These are phyloP conservation scores for Lasioglossum oenotherae DNA, from an alignment of 2,888 invertebrate genomes.

Conservation along the genomic window DNA sequence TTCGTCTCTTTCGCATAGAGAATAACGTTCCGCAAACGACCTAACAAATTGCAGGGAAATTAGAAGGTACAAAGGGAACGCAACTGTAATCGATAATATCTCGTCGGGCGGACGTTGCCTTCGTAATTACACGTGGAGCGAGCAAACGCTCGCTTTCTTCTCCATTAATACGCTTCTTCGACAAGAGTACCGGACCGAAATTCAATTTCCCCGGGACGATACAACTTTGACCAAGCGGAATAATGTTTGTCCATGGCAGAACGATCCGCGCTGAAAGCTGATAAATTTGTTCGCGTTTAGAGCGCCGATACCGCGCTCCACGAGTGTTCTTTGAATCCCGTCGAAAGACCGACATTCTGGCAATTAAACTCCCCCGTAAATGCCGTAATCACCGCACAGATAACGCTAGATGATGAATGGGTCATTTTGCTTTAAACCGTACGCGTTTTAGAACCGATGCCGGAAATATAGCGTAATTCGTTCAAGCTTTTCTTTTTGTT, in stretches of 20 bases:
- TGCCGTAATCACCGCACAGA: background rate
- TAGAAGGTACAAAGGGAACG: constrained; percentile 26
- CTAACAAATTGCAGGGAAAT: constrained; percentile 38
- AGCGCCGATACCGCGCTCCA: background rate
- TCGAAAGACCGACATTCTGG: background rate
- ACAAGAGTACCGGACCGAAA: constrained; percentile 17
- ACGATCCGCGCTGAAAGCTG: constrained; percentile 41
- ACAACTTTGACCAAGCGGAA: constrained; percentile 56
- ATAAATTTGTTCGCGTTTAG: constrained; percentile 37
- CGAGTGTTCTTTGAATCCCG: constrained; percentile 17
- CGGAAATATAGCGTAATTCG: too few relatives aligned
- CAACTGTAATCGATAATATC: constrained; percentile 45
- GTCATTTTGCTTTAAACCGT: background rate
- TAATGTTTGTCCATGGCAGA: constrained; percentile 48
- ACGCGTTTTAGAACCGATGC: background rate
- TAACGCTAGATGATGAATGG: background rate
- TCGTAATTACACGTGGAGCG: constrained; percentile 33
- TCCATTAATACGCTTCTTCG: constrained; percentile 48
- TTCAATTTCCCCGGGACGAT: constrained; percentile 42
- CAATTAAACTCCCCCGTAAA: background rate
- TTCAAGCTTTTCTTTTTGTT: background rate
- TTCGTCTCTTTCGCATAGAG: background rate
- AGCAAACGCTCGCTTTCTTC: constrained; percentile 34
- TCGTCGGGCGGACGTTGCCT: background rate
- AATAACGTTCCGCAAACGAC: background rate